Evolutionary conservation across 2,888 invertebrate genomes (phyloP).

Genomic region (Epinotia ramella): DNA sequence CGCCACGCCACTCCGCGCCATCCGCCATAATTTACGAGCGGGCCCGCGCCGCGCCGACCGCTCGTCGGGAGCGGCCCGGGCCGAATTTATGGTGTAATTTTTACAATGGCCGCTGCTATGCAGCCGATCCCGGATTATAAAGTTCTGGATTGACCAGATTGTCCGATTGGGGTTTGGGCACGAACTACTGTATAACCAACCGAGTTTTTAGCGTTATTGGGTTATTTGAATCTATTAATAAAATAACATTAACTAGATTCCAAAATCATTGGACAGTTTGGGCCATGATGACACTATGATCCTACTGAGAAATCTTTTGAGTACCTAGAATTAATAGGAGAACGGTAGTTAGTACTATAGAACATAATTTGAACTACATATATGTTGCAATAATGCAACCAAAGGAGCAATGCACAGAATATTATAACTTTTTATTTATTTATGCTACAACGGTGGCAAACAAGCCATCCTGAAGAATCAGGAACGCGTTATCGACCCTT

Average conservation of each 20-base stretch:
- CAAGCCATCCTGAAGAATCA: too few species aligned
- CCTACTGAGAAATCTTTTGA: background rate
- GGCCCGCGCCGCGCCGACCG: conserved; percentile 48
- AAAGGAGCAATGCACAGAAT: too few species aligned
- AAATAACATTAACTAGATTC: background rate
- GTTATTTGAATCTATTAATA: background rate
- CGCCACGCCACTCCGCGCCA: conserved; percentile 53
- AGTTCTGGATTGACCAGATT: conserved; percentile 51
- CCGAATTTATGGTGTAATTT: conserved; percentile 79
- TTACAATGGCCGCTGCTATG: conserved; percentile 75
- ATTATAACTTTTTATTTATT: too few species aligned
- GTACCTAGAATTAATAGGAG: background rate
- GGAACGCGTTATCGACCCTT: too few species aligned
- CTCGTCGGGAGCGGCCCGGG: conserved; percentile 53
- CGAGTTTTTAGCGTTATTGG: background rate
- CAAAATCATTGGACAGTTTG: background rate
- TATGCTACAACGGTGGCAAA: too few species aligned
- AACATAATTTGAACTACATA: too few species aligned
- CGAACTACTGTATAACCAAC: background rate
- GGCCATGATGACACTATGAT: background rate
- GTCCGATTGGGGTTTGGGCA: conserved; percentile 34
- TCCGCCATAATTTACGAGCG: conserved; percentile 49
- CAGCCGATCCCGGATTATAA: conserved; percentile 60
- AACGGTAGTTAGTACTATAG: background rate
- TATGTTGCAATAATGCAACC: too few species aligned